phyloP scores from a whole-genome alignment of 1,140 invertebrate genomes.

The Meloidogyne floridensis region DNA sequence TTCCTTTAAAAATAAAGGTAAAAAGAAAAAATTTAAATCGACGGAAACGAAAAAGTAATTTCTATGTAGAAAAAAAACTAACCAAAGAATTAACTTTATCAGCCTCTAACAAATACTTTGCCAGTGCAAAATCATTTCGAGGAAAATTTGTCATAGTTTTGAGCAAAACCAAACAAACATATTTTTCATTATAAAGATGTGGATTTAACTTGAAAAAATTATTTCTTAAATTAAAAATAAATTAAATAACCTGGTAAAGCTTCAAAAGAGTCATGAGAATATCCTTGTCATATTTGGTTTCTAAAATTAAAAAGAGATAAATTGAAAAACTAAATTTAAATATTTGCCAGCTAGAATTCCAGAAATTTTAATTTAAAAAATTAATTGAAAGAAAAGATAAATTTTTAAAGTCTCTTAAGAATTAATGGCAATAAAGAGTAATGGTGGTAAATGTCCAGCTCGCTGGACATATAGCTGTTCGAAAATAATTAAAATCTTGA shows the following conservation, averaged over 20 bases:
- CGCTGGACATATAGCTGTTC: too few species aligned
- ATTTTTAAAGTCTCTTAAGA: too few species aligned
- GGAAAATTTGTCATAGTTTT: slow-evolving; percentile 65
- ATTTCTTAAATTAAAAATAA: slow-evolving; percentile 22
- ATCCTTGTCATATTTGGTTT: slow-evolving; percentile 65
- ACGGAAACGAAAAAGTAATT: not conserved
- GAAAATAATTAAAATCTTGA: too few species aligned
- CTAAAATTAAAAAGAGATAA: slow-evolving; percentile 28
- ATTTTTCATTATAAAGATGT: slow-evolving; percentile 54
- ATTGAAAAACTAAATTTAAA: not conserved
- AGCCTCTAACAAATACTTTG: slow-evolving; percentile 63
- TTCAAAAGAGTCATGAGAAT: slow-evolving; percentile 62
- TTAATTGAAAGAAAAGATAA: not conserved
- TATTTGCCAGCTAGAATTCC: not conserved
- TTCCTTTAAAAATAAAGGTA: slow-evolving; percentile 43
- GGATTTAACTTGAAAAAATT: slow-evolving; percentile 45
- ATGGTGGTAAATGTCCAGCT: too few species aligned
- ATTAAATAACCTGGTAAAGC: slow-evolving; percentile 53
- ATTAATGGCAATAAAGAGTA: too few species aligned
- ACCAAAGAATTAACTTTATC: slow-evolving; percentile 51
- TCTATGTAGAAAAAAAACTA: not conserved
- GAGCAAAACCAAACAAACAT: slow-evolving; percentile 55
- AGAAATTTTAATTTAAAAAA: not conserved
- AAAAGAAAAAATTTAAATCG: not conserved
- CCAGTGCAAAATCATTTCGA: slow-evolving; percentile 60